Percentiles rank a stretch among this genome's conserved stretches.
Conservation (phyloP, 2,113 vertebrate species). For the Labeo catla region DNA sequence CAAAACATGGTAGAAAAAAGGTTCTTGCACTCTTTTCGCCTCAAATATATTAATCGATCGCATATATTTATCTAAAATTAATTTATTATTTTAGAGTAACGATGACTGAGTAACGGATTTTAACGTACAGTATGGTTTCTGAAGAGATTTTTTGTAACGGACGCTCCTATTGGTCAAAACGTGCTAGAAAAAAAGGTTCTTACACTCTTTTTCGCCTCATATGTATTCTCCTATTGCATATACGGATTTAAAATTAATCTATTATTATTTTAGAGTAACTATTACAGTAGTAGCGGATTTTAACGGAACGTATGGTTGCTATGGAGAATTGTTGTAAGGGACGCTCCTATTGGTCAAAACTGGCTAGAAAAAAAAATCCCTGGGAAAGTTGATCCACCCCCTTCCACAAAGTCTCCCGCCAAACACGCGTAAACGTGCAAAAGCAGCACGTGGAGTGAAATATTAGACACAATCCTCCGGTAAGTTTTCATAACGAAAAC, state of each 20-base stretch:
- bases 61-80: no score
- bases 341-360: slow-evolving; percentile 1
- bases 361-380: neutral
- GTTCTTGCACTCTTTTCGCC: no score
- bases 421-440: neutral
- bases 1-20: no score
- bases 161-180: no score
- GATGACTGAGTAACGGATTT: no score
- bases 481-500: neutral
- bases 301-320: neutral
- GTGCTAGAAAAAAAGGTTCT: no score
- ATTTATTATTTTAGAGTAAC: no score
- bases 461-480: neutral
- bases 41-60: no score
- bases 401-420: slow-evolving; percentile 14
- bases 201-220: neutral
- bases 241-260: neutral
- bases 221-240: neutral
- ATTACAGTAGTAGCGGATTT: neutral
- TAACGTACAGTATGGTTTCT: no score
- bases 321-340: neutral
- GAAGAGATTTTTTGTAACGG: no score
- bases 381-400: neutral
- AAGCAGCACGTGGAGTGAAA: neutral
- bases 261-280: neutral